These are phyloP conservation scores for Mechanitis messenoides DNA, from an alignment of 2,888 invertebrate genomes.

Conservation along the genomic window DNA sequence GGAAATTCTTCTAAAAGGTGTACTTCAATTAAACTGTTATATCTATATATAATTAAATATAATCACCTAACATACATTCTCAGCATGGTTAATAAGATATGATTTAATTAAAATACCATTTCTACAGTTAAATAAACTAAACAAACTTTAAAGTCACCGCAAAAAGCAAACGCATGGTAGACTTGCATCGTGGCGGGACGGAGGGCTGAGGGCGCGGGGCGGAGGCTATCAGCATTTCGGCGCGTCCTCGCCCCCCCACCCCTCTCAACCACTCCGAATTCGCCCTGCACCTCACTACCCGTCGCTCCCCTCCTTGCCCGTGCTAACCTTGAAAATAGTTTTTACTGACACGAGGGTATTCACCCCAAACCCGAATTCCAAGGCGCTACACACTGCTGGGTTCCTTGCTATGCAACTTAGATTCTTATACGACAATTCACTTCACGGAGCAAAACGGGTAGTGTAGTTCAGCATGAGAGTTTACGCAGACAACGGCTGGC, in stretches of 20 bases:
- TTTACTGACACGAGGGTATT: slow-evolving; percentile 75
- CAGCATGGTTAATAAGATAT: too few relatives aligned
- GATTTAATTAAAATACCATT: background rate
- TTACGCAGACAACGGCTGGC: slow-evolving; percentile 58
- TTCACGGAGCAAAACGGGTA: slow-evolving; percentile 39
- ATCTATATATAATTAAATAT: too few relatives aligned
- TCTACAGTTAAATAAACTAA: slow-evolving; percentile 10
- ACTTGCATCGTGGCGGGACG: slow-evolving; percentile 41
- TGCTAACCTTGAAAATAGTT: slow-evolving; percentile 77
- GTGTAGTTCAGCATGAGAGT: slow-evolving; percentile 49
- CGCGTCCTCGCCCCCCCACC: slow-evolving; percentile 54
- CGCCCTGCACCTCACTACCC: slow-evolving; percentile 55
- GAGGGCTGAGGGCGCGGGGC: slow-evolving; percentile 40
- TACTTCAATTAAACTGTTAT: too few relatives aligned
- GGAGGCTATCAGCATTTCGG: slow-evolving; percentile 73
- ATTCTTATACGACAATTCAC: slow-evolving; percentile 52
- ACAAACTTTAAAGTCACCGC: slow-evolving; percentile 25
- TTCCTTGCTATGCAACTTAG: slow-evolving; percentile 41
- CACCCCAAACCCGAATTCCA: slow-evolving; percentile 75
- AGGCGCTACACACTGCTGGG: slow-evolving; percentile 60
- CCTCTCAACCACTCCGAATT: slow-evolving; percentile 63
- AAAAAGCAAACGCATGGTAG: slow-evolving; percentile 40
- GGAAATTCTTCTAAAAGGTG: too few relatives aligned
- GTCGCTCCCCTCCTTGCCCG: slow-evolving; percentile 66
- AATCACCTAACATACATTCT: too few relatives aligned